Evolutionary conservation across 2,113 vertebrate species (phyloP), one percentile per base, ranked within the genome.

Genomic region (Antennarius striatus): DNA sequence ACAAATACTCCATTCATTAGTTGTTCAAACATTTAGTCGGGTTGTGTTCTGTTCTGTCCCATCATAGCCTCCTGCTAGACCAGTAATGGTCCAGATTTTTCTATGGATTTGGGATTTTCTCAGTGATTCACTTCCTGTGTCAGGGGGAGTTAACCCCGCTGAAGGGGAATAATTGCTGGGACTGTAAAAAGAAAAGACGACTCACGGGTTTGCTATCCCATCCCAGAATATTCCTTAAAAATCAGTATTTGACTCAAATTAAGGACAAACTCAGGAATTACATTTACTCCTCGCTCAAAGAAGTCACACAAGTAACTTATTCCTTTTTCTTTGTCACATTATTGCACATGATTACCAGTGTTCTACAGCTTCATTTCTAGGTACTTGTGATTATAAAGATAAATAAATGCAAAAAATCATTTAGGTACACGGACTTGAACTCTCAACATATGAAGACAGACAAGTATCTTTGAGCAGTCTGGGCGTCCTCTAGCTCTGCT

Each of bases 241-340:
- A 75, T 85, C 82, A 85, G 85, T 83, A 68, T 88, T 87, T 80
- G 81, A 83, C 85, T 80, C 80, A 64, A 82, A 77, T 83, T 22
- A 22, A 86, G 71, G 83, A 80, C 68, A 72, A 80, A 85, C 89
- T 90, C 89, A 90, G 89, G 89, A 86, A 90, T 86, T 52, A 66
- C 65, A 29, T 88, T 77, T 63, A 73, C 50, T 48, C 72, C 82
- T 84, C 42, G 4, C 46, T 56, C 53, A 43, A 80, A 82, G 80
- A 90, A 85, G 87, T 85, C 80, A 82, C 82, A 74, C 60, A 64
- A 81, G 85, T 81, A 88, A 75, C 86, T 80, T 83, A 39, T 72
- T 58, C 39, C 46, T 55, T 58, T 53, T 43, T 55, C 55, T 53
- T 43, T 15, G 13, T 75, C 22, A 57, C 22, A 47, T 53, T 43